Conservation (phyloP, 2,113 vertebrate species). For the Grammomys surdaster region DNA sequence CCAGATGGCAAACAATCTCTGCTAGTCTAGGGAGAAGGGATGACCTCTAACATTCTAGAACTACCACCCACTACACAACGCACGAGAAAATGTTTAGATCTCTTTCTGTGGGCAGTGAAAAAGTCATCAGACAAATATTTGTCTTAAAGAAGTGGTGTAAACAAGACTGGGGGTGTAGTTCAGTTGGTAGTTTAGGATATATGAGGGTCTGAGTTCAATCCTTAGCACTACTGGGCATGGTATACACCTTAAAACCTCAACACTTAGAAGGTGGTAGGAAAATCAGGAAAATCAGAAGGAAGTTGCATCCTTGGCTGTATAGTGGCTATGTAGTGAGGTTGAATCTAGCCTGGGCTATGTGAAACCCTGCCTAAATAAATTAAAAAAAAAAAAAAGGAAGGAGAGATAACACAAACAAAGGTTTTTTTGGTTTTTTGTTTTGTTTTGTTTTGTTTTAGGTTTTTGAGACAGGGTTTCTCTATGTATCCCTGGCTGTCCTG, state of each 20-base stretch:
- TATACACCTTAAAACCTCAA: neutral
- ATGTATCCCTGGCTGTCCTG: neutral
- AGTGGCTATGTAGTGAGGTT: neutral
- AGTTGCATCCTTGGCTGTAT: neutral
- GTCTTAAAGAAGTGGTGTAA: neutral
- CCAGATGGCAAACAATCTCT: neutral
- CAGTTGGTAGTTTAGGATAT: neutral
- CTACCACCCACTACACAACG: neutral
- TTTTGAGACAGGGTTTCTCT: neutral
- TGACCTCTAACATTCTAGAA: slow-evolving; percentile 17
- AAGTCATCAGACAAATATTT: neutral
- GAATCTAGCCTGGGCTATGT: neutral
- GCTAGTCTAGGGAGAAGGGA: neutral
- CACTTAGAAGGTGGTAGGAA: neutral
- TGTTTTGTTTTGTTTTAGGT: too few relatives aligned
- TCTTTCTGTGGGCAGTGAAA: neutral
- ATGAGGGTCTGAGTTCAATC: neutral
- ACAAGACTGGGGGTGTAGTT: neutral
- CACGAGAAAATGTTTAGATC: neutral
- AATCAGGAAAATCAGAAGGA: neutral
- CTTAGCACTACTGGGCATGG: neutral
- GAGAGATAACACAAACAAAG: neutral
- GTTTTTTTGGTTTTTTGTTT: neutral
- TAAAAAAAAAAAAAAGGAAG: too few relatives aligned
- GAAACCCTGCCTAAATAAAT: neutral